These are phyloP conservation scores for Dermatophagoides farinae DNA, from an alignment of 1,140 invertebrate species.

Conservation along the genomic window DNA sequence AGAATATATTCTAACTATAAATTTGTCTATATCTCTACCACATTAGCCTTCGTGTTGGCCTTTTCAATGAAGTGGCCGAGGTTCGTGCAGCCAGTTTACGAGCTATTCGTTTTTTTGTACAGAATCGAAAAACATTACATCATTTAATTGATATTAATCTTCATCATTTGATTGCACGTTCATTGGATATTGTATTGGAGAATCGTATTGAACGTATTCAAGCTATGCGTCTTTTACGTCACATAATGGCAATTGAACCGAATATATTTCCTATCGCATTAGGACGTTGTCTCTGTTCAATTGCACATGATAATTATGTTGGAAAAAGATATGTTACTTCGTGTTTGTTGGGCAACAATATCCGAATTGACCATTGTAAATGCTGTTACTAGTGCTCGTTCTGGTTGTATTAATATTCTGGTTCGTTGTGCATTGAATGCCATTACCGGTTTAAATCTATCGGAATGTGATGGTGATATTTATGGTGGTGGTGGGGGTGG, in stretches of 20 bases:
- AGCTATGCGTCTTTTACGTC: constrained; percentile 56
- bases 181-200: constrained; percentile 51
- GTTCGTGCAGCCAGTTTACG: constrained; percentile 65
- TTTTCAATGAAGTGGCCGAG: constrained; percentile 65
- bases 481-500: not conserved
- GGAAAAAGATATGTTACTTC: constrained; percentile 52
- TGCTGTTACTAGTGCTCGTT: constrained; percentile 50
- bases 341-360: constrained; percentile 58
- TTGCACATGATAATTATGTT: constrained; percentile 48
- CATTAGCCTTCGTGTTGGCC: constrained; percentile 50
- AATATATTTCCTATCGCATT: constrained; percentile 40
- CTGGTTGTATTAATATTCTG: constrained; percentile 59
- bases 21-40: not conserved
- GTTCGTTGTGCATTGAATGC: constrained; percentile 57
- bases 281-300: constrained; percentile 49
- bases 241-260: constrained; percentile 42
- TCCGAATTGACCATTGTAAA: constrained; percentile 75
- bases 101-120: constrained; percentile 59
- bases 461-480: not conserved
- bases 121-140: constrained; percentile 48
- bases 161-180: constrained; percentile 49
- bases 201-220: constrained; percentile 76
- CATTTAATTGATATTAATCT: constrained; percentile 54
- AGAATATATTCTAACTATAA: not conserved
- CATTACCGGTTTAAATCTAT: constrained; percentile 35